Conservation (phyloP, 2,888 invertebrate species). For the Ophion obscuratus region DNA sequence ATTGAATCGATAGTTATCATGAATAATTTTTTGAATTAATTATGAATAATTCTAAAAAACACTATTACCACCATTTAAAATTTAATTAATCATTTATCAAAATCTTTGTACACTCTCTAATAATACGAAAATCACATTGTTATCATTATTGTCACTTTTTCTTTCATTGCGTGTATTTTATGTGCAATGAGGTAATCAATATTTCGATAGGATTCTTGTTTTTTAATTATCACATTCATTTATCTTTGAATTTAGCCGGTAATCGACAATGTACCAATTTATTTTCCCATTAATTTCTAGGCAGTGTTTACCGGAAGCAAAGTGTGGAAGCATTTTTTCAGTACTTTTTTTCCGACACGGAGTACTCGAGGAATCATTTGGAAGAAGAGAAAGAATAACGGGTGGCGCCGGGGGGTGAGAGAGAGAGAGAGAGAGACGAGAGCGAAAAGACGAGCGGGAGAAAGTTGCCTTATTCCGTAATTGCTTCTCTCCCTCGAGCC, state of each 20-base stretch:
- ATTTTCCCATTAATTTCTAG: conserved; percentile 8
- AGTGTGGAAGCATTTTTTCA: not conserved
- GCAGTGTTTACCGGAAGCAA: conserved; percentile 6
- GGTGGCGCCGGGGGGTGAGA: not conserved
- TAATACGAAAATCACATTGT: too few species aligned
- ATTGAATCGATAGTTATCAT: too few species aligned
- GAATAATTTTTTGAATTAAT: too few species aligned
- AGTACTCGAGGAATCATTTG: conserved; percentile 28
- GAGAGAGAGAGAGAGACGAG: not conserved
- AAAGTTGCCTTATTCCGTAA: conserved; percentile 55
- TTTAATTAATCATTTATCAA: too few species aligned
- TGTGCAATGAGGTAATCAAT: too few species aligned
- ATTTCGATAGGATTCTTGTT: too few species aligned
- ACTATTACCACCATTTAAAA: too few species aligned
- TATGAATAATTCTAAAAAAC: too few species aligned
- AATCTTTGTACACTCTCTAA: too few species aligned
- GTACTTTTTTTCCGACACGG: not conserved
- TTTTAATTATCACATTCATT: not conserved
- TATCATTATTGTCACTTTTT: too few species aligned
- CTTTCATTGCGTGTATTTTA: too few species aligned
- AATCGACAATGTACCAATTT: conserved; percentile 11
- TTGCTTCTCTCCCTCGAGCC: conserved; percentile 55
- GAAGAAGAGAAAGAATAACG: conserved; percentile 10
- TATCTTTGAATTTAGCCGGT: not conserved
- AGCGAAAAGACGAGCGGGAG: conserved; percentile 37